Evolutionary conservation across 2,113 vertebrate species (phyloP).

Genomic region (Corynorhinus townsendii): DNA sequence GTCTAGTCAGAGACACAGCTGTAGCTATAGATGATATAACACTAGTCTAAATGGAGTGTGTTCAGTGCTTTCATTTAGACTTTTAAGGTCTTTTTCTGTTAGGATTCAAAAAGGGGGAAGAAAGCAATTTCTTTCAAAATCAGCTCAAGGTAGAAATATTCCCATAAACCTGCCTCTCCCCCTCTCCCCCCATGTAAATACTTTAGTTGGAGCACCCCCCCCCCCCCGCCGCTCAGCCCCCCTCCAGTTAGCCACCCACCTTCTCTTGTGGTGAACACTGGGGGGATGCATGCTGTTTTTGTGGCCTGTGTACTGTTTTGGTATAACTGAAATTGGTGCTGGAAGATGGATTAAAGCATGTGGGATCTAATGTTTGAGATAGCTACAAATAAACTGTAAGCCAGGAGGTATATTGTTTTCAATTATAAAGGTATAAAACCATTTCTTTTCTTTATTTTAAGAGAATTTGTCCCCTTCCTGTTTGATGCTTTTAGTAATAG

Average conservation of each 20-base stretch:
- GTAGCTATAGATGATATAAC: background rate
- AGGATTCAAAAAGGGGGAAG: background rate
- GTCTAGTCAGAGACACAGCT: background rate
- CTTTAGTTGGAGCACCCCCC: background rate
- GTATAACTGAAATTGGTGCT: background rate
- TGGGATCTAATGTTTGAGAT: background rate
- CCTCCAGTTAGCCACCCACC: background rate
- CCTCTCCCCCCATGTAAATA: fast-evolving
- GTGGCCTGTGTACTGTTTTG: background rate
- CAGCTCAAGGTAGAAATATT: background rate
- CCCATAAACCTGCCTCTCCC: background rate
- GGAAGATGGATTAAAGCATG: background rate
- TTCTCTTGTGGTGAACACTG: background rate
- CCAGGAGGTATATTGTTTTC: background rate
- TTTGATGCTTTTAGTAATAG: background rate
- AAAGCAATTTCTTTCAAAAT: background rate
- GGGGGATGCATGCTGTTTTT: background rate
- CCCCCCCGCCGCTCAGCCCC: fast-evolving
- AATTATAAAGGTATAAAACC: background rate
- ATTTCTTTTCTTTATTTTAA: background rate
- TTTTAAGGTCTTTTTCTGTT: background rate
- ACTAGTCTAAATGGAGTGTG: background rate
- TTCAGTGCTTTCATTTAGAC: background rate
- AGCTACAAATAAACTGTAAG: background rate
- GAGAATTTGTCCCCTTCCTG: background rate